These are phyloP conservation scores for Hyperopisus bebe DNA, from an alignment of 2,113 vertebrate species.

Conservation along the genomic window DNA sequence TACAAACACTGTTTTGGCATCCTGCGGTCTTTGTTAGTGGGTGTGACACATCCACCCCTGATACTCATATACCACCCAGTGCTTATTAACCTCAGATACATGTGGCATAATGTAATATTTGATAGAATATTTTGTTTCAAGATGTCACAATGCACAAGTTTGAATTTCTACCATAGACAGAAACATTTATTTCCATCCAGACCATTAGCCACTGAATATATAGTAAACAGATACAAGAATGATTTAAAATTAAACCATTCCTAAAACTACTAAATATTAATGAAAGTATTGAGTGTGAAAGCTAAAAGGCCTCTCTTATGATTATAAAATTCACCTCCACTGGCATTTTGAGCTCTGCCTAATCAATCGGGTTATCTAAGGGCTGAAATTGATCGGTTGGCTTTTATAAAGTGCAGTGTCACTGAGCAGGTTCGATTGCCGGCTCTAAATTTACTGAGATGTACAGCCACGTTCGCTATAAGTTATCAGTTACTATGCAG, in stretches of 20 bases:
- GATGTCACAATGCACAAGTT: neutral
- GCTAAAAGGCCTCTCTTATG: neutral
- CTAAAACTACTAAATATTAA: neutral
- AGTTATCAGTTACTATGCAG: neutral
- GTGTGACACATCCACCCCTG: neutral
- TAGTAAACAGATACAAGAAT: neutral
- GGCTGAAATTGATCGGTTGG: neutral
- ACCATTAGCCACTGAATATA: neutral
- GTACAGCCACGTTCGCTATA: neutral
- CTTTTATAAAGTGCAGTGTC: neutral
- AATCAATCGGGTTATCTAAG: neutral
- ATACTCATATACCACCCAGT: neutral
- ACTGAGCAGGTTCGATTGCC: neutral
- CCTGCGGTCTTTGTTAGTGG: neutral
- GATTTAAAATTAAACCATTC: neutral
- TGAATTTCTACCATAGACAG: neutral
- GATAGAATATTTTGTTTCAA: neutral
- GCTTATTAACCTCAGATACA: neutral
- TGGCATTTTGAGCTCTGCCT: neutral
- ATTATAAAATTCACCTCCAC: conserved; percentile 3
- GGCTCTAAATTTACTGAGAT: neutral
- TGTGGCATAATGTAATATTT: neutral
- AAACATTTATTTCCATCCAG: neutral
- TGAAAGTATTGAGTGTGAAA: neutral
- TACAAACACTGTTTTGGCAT: neutral